Conservation (phyloP, 2,888 invertebrate genomes). For the Drosophila meridiana region DNA sequence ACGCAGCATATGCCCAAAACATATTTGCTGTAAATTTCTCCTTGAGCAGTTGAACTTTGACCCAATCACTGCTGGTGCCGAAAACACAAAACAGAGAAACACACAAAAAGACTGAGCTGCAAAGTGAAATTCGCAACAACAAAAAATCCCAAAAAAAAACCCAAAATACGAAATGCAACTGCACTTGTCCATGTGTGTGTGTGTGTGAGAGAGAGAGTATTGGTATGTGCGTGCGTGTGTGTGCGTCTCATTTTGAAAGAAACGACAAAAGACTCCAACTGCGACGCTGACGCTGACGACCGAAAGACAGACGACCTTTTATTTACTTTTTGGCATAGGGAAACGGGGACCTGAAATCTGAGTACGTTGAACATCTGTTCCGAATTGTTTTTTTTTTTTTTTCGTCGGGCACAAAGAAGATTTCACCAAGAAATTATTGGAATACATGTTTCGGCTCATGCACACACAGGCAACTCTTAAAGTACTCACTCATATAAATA, state of each 20-base stretch:
- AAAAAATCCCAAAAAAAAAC: slow-evolving; percentile 23
- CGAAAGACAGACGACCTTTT: slow-evolving; percentile 51
- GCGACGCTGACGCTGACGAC: slow-evolving; percentile 15
- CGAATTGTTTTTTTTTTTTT: slow-evolving; percentile 29
- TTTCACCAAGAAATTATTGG: slow-evolving; percentile 70
- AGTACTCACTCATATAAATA: slow-evolving; percentile 14
- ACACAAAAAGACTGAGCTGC: slow-evolving; percentile 26
- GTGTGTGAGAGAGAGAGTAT: slow-evolving; percentile 12
- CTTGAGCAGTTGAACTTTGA: slow-evolving; percentile 43
- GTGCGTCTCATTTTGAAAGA: slow-evolving; percentile 53
- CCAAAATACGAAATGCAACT: slow-evolving; percentile 56
- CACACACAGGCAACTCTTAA: slow-evolving; percentile 35
- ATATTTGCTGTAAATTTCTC: slow-evolving; percentile 23
- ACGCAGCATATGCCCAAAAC: not conserved
- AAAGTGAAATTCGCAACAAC: slow-evolving; percentile 47
- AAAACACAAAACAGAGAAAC: slow-evolving; percentile 14
- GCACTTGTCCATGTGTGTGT: slow-evolving; percentile 31
- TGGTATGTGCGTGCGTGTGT: slow-evolving; percentile 17
- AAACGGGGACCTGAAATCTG: slow-evolving; percentile 68
- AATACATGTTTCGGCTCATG: slow-evolving; percentile 41
- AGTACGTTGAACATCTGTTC: slow-evolving; percentile 73
- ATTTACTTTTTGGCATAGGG: slow-evolving; percentile 58
- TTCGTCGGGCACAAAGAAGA: slow-evolving; percentile 55
- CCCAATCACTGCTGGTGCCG: slow-evolving; percentile 39
- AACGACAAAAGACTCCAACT: slow-evolving; percentile 38